These are phyloP conservation scores for Oxytorus armatus DNA, from an alignment of 2,888 invertebrate genomes.

Conservation along the genomic window DNA sequence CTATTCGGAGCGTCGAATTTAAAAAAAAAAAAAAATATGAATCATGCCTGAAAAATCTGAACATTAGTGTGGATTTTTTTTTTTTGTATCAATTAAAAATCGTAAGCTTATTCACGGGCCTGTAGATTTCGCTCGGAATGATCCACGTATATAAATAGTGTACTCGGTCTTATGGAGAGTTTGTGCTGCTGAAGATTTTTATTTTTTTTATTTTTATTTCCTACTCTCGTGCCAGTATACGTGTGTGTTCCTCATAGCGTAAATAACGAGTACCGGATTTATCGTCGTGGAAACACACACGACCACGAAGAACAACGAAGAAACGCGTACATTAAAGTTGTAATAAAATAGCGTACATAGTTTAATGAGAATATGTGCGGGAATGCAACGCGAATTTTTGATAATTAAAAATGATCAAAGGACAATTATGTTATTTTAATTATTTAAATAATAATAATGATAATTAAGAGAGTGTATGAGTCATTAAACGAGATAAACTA, in stretches of 20 bases:
- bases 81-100: neutral
- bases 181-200: conserved; percentile 34
- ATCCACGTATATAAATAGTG: neutral
- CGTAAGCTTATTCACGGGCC: neutral
- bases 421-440: too few relatives aligned
- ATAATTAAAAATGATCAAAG: neutral
- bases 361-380: neutral
- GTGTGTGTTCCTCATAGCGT: conserved; percentile 45
- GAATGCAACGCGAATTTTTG: neutral
- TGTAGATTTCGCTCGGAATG: neutral
- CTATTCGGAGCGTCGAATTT: too few relatives aligned
- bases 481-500: too few relatives aligned
- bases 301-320: conserved; percentile 12
- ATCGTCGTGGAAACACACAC: conserved; percentile 44
- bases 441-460: too few relatives aligned
- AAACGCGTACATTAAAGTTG: neutral
- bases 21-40: too few relatives aligned
- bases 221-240: conserved; percentile 20
- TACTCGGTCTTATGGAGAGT: too few relatives aligned
- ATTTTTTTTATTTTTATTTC: too few relatives aligned
- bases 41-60: too few relatives aligned
- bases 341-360: neutral
- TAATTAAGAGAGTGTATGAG: too few relatives aligned
- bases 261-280: conserved; percentile 68
- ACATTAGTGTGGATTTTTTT: too few relatives aligned